These are phyloP conservation scores for Myiotriccus ornatus DNA, from an alignment of 2,797 vertebrate species.

Conservation along the genomic window DNA sequence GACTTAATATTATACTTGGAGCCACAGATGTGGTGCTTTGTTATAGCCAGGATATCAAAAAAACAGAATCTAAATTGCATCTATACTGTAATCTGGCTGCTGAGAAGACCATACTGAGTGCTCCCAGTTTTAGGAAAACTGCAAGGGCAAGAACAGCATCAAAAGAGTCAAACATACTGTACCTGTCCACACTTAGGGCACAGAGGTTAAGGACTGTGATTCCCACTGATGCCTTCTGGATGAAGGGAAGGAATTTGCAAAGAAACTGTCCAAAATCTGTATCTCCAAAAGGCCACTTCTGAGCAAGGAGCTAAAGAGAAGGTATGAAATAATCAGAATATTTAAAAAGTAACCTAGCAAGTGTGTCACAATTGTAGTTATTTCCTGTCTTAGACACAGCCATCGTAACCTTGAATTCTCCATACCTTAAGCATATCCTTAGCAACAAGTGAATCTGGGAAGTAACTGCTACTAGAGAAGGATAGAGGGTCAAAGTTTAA, in stretches of 20 bases:
- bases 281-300: constrained; percentile 83
- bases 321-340: constrained; percentile 39
- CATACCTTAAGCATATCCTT: not conserved
- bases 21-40: not conserved
- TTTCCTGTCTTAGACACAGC: not conserved
- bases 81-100: not conserved
- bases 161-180: constrained; percentile 27
- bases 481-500: not conserved
- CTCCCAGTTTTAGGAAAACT: not conserved
- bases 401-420: not conserved
- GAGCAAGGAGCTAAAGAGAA: constrained; percentile 83
- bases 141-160: not conserved
- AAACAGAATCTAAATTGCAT: not conserved
- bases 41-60: not conserved
- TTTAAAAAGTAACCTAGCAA: not conserved
- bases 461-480: not conserved
- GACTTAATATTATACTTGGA: not conserved
- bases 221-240: constrained; percentile 97
- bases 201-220: constrained; percentile 97
- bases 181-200: constrained; percentile 98
- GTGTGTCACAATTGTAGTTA: not conserved
- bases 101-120: not conserved
- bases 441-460: not conserved
- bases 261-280: constrained; percentile 82
- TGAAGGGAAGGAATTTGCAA: constrained; percentile 93